Base-by-base conservation (phyloP, 2,888 invertebrate genomes). In the Machimus rusticus region DNA sequence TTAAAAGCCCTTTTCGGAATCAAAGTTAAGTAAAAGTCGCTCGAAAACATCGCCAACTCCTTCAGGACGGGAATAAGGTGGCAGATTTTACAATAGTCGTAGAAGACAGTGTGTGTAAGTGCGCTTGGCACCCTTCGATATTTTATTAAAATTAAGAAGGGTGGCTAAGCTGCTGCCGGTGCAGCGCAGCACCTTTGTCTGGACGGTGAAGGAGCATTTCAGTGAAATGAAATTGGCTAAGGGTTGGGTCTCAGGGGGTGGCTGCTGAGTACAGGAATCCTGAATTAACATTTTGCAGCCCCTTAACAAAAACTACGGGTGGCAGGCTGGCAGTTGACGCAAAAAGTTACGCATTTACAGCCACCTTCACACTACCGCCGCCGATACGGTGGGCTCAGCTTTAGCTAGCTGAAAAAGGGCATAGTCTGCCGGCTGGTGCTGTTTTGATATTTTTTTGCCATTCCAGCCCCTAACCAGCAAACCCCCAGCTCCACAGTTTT, bases 61-160 rank as follows among this genome's bases (percentile, higher is more conserved):
- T 51, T 79, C 28, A 23, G 28, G 66, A 28, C 28, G 66, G 28
- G 66, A 66, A 19, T n/a, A 66, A 19, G 8, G 12, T 23, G 66
- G 51, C n/a, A 51, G n/a, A 51, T 51, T n/a, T 51, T 66, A 19
- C 66, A 66, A 51, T 46, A 12, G 39, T 39, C 28, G 31, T 28
- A 19, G 78, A 14, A 19, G 28, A 19, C 28, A 28, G 57, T 55
- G 51, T 57, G 57, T 19, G 51, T 23, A 82, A 82, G 81, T 51
- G 55, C 39, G 37, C 82, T 82, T 28, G 37, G 57, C 82, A 82
- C 82, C 82, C 82, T 57, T 82, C 82, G 57, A 82, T 57, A 82
- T 82, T 82, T 82, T 82, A 57, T 82, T 82, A 57, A 82, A 82
- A 82, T 82, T 82, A 57, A 55, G 66, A 82, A 82, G 82, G 82